Conservation (phyloP, 2,888 invertebrate genomes). For the Euplexia lucipara region DNA sequence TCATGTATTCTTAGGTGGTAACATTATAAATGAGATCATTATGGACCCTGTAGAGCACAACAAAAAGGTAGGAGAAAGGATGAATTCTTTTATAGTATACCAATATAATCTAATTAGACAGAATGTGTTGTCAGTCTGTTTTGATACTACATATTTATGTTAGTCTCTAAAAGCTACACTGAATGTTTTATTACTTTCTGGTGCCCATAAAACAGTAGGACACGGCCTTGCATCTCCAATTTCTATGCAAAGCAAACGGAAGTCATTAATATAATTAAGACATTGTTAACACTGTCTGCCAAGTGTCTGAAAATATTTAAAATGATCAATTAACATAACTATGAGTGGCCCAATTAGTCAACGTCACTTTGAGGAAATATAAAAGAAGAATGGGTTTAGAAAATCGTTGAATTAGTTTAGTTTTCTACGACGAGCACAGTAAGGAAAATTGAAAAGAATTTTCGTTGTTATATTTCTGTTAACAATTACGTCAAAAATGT, state of each 20-base stretch:
- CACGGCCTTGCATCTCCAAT: no score
- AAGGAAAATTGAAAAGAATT: slow-evolving; percentile 20
- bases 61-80: no score
- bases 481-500: slow-evolving; percentile 10
- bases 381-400: slow-evolving; percentile 10
- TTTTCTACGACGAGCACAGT: slow-evolving; percentile 6
- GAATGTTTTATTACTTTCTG: no score
- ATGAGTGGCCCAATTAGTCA: slow-evolving; percentile 43
- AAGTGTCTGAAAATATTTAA: slow-evolving; percentile 36
- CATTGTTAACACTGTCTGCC: background rate
- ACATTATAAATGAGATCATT: no score
- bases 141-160: no score
- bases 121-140: no score
- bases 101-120: no score
- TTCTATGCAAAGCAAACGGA: slow-evolving; percentile 20
- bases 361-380: slow-evolving; percentile 21
- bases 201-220: no score
- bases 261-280: background rate
- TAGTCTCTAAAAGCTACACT: slow-evolving; percentile 7
- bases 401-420: slow-evolving; percentile 17
- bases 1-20: no score
- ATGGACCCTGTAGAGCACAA: no score
- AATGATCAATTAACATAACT: slow-evolving; percentile 26
- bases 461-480: slow-evolving; percentile 10
- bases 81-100: no score